These are phyloP conservation scores for Halcyon senegalensis DNA, from an alignment of 2,113 vertebrate species.

Conservation along the genomic window DNA sequence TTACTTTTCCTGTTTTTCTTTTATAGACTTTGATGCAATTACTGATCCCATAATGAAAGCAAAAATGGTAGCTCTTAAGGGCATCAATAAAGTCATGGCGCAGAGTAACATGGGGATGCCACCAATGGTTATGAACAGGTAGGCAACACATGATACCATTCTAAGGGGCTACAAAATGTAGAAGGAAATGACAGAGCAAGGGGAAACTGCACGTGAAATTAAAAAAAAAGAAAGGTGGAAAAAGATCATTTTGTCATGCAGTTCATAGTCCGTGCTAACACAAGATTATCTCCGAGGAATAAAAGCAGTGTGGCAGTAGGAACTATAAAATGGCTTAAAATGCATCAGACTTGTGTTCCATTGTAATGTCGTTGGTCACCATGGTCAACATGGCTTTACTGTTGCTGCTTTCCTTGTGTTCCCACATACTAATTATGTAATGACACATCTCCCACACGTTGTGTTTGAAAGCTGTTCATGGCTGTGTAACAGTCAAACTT, in stretches of 20 bases:
- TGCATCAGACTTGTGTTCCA: neutral
- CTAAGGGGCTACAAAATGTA: neutral
- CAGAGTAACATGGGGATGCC: conserved; percentile 90
- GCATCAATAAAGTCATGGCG: conserved; percentile 98
- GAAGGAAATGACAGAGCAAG: neutral
- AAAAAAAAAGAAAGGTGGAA: neutral
- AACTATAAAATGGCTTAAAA: neutral
- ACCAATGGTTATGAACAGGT: conserved; percentile 93
- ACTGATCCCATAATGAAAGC: conserved; percentile 99
- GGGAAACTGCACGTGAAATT: neutral
- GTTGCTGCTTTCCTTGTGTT: neutral
- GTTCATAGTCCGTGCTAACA: neutral
- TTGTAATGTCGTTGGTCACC: neutral
- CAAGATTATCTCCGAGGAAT: neutral
- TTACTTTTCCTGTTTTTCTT: conserved; percentile 1
- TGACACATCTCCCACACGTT: fast-evolving
- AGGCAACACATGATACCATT: neutral
- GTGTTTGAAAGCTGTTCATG: neutral
- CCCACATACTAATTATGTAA: neutral
- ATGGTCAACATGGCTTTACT: neutral
- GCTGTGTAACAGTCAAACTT: neutral
- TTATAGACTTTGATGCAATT: conserved; percentile 91
- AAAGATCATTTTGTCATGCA: neutral
- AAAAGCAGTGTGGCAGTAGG: neutral
- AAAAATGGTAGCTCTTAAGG: conserved; percentile 98